Conservation (phyloP, 2,888 invertebrate species). For the Volucella inflata region DNA sequence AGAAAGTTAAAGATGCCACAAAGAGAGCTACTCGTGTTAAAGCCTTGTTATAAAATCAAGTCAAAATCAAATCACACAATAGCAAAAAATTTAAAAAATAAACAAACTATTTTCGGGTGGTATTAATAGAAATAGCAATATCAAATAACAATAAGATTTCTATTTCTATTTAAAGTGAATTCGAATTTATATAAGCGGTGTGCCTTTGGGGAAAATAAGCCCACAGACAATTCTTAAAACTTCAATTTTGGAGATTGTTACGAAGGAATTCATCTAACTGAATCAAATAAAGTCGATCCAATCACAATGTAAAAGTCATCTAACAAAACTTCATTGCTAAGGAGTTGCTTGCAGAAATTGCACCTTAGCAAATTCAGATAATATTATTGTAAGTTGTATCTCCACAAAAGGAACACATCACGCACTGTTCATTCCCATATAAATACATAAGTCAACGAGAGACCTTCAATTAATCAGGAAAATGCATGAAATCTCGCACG, state of each 20-base stretch:
- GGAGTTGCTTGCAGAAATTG: conserved; percentile 44
- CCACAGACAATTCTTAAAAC: conserved; percentile 19
- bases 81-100: too few species aligned
- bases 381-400: conserved; percentile 62
- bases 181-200: conserved; percentile 12
- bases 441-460: conserved; percentile 52
- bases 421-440: conserved; percentile 11
- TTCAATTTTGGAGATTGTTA: conserved; percentile 25
- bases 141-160: neutral
- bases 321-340: conserved; percentile 41
- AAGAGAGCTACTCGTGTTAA: too few species aligned
- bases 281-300: conserved; percentile 33
- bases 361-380: conserved; percentile 38
- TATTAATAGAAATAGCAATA: too few species aligned
- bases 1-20: too few species aligned
- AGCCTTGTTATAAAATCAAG: too few species aligned
- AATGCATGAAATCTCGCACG: conserved; percentile 46
- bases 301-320: conserved; percentile 37
- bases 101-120: too few species aligned
- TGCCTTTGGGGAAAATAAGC: conserved; percentile 7
- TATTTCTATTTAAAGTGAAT: neutral
- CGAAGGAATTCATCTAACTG: conserved; percentile 8
- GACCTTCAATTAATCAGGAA: conserved; percentile 66
- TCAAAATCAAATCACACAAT: too few species aligned
- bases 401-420: conserved; percentile 61